Percentiles rank a stretch among this genome's conserved stretches.
Conservation (phyloP, 2,113 vertebrate genomes). For the Atractosteus spatula region DNA sequence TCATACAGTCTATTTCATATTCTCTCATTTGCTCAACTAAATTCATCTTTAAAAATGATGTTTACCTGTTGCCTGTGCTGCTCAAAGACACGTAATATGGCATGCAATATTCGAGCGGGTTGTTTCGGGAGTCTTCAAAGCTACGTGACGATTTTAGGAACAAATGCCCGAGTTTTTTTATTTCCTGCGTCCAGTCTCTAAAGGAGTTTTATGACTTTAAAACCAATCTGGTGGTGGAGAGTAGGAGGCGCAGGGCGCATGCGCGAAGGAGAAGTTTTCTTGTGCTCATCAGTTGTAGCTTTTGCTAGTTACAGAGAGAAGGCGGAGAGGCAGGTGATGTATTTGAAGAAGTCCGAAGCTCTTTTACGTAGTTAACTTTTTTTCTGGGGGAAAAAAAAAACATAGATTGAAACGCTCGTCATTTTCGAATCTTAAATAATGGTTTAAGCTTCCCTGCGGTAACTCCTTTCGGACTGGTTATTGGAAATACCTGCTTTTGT, state of each 20-base stretch:
- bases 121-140: too few species aligned
- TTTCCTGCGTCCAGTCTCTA: slow-evolving; percentile 23
- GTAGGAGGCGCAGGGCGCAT: slow-evolving; percentile 68
- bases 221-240: slow-evolving; percentile 61
- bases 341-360: slow-evolving; percentile 20
- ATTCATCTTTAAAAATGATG: too few species aligned
- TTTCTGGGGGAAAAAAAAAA: not conserved
- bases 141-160: too few species aligned
- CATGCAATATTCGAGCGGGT: too few species aligned
- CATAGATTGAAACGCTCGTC: not conserved
- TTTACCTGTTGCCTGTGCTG: too few species aligned
- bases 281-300: slow-evolving; percentile 49
- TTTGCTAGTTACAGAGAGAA: slow-evolving; percentile 47
- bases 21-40: too few species aligned
- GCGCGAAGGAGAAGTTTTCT: slow-evolving; percentile 60
- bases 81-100: too few species aligned
- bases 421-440: not conserved
- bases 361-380: slow-evolving; percentile 18
- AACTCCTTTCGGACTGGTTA: too few species aligned
- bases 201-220: slow-evolving; percentile 60
- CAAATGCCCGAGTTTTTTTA: slow-evolving; percentile 38
- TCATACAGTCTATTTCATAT: too few species aligned
- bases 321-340: slow-evolving; percentile 64
- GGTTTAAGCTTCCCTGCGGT: too few species aligned
- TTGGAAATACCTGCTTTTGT: slow-evolving; percentile 2